Percentiles rank a stretch among this genome's conserved stretches.
These are phyloP conservation scores for Diplazon laetatorius DNA, from an alignment of 2,888 invertebrate genomes.

Conservation along the genomic window DNA sequence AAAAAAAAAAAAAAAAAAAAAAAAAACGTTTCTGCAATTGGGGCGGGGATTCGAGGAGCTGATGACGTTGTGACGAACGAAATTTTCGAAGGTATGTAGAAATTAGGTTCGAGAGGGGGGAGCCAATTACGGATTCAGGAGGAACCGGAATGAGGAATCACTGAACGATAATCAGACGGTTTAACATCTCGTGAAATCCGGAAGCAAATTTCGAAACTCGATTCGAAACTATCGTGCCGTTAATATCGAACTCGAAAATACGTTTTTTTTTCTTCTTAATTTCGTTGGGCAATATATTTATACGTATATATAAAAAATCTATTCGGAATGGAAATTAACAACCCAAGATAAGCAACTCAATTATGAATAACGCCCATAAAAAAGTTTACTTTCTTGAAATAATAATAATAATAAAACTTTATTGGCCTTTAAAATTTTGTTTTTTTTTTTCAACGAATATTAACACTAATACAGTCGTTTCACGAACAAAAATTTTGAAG, in stretches of 20 bases:
- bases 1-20: too few relatives aligned
- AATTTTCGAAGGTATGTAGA: slow-evolving; percentile 46
- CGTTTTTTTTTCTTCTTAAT: not conserved
- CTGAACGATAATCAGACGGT: slow-evolving; percentile 60
- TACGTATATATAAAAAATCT: too few relatives aligned
- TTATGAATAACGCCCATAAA: slow-evolving; percentile 6
- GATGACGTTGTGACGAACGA: slow-evolving; percentile 23
- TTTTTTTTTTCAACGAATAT: slow-evolving; percentile 60
- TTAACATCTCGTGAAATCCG: slow-evolving; percentile 67
- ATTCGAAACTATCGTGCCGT: slow-evolving; percentile 29
- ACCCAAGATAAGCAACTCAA: slow-evolving; percentile 17
- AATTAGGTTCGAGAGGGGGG: slow-evolving; percentile 8
- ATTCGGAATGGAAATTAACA: slow-evolving; percentile 9
- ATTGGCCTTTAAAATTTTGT: too few relatives aligned
- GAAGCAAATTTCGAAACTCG: slow-evolving; percentile 74
- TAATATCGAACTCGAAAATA: not conserved
- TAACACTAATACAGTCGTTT: slow-evolving; percentile 51
- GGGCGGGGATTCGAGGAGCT: slow-evolving; percentile 49
- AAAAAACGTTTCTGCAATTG: slow-evolving; percentile 55
- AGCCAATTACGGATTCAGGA: slow-evolving; percentile 18
- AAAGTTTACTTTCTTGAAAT: slow-evolving; percentile 25
- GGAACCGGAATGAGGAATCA: slow-evolving; percentile 35
- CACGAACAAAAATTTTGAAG: slow-evolving; percentile 51
- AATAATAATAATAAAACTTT: too few relatives aligned
- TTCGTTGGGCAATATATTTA: not conserved